Percentiles rank a stretch among this genome's conserved stretches.
Evolutionary conservation across 2,113 vertebrate genomes (phyloP).

Genomic region (Pitta sordida): DNA sequence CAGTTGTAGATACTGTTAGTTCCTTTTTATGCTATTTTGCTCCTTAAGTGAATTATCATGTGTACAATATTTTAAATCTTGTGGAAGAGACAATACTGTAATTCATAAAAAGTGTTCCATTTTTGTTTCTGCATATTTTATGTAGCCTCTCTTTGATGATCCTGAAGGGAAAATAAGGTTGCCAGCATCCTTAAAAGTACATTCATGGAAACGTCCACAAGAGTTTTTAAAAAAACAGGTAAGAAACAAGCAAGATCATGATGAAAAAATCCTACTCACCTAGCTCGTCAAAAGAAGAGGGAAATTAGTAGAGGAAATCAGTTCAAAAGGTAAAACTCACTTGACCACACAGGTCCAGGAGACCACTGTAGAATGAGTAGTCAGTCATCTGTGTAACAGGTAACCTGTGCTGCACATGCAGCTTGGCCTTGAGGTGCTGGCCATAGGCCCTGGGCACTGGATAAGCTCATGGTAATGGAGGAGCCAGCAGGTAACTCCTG

Average conservation of each 20-base stretch:
- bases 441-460: neutral
- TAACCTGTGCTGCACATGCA: neutral
- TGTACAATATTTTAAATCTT: neutral
- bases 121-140: neutral
- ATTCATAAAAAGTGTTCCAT: neutral
- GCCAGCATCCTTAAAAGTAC: constrained; percentile 80
- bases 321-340: neutral
- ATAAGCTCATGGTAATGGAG: neutral
- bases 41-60: neutral
- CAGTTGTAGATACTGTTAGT: neutral
- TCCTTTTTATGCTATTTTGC: neutral
- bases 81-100: neutral
- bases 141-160: constrained; percentile 85
- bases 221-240: constrained; percentile 82
- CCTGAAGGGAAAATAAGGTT: constrained; percentile 87
- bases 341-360: neutral
- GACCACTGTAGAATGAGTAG: fast-evolving
- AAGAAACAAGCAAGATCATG: constrained; percentile 8
- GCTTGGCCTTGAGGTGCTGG: neutral
- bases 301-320: neutral
- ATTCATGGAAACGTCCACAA: constrained; percentile 87
- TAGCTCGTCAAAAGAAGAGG: neutral
- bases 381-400: fast-evolving
- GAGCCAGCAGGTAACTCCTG: neutral
- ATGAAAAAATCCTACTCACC: neutral